Evolutionary conservation across 2,888 invertebrate species (phyloP).

Genomic region (Hartigia nigra): DNA sequence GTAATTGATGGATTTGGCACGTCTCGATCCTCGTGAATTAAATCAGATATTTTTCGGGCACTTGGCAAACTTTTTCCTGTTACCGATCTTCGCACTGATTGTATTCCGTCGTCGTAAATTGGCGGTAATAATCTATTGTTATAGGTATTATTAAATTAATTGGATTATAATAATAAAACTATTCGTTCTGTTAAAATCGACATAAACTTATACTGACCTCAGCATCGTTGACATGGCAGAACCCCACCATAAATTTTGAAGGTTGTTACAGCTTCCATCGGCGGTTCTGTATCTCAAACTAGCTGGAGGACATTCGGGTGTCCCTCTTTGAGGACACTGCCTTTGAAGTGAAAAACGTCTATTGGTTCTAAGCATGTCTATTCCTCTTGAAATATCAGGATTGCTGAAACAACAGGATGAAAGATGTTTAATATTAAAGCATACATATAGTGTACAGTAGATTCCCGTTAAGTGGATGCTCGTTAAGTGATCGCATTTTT

Average conservation of each 20-base stretch:
- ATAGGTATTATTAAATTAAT: background rate
- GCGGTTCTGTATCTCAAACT: conserved; percentile 79
- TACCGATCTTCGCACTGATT: conserved; percentile 71
- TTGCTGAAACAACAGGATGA: conserved; percentile 31
- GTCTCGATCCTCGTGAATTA: conserved; percentile 74
- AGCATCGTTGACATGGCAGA: conserved; percentile 85
- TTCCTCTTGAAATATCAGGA: conserved; percentile 47
- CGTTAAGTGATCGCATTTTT: too few species aligned
- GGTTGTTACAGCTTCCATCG: conserved; percentile 92
- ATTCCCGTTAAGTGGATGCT: too few species aligned
- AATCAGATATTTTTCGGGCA: conserved; percentile 78
- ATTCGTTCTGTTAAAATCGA: background rate
- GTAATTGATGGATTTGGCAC: conserved; percentile 77
- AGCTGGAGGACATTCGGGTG: conserved; percentile 77
- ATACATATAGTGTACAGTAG: too few species aligned
- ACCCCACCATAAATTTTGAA: conserved; percentile 81
- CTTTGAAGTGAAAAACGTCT: conserved; percentile 68
- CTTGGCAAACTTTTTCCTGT: conserved; percentile 77
- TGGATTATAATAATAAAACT: background rate
- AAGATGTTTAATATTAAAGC: too few species aligned
- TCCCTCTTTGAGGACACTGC: conserved; percentile 76
- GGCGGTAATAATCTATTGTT: conserved; percentile 77
- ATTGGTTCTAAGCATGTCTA: conserved; percentile 30
- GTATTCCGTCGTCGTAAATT: conserved; percentile 82
- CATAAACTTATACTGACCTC: conserved; percentile 48